Evolutionary conservation across 2,113 vertebrate species (phyloP).

Genomic region (Microcebus murinus): DNA sequence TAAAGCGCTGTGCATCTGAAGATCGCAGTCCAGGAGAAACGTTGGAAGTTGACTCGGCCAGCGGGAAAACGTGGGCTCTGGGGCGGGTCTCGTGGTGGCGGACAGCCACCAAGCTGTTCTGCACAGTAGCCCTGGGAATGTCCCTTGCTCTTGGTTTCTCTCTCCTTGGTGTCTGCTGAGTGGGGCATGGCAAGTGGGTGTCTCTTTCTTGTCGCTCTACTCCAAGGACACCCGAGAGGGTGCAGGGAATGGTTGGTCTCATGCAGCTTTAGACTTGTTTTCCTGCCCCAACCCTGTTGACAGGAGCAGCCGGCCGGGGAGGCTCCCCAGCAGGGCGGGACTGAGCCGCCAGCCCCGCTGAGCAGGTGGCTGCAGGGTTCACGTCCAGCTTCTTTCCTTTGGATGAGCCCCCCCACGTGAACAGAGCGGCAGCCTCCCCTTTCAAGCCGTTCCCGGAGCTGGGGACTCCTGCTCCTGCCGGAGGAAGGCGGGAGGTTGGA

Average conservation of each 20-base stretch:
- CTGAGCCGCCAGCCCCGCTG: fast-evolving
- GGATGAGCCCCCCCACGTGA: neutral
- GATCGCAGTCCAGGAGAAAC: neutral
- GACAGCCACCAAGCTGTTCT: fast-evolving
- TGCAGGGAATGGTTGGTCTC: neutral
- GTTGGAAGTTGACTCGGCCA: fast-evolving
- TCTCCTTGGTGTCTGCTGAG: fast-evolving
- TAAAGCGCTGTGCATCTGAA: fast-evolving
- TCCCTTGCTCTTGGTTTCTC: fast-evolving
- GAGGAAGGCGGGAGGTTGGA: neutral
- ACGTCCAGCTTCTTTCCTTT: neutral
- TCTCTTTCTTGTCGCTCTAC: neutral
- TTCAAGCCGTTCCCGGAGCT: neutral
- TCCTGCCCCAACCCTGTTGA: fast-evolving
- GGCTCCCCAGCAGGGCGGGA: fast-evolving
- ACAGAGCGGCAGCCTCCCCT: neutral
- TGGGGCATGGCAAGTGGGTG: fast-evolving
- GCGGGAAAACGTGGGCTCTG: neutral
- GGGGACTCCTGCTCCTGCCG: fast-evolving
- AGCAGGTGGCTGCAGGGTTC: neutral
- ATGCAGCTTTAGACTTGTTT: fast-evolving
- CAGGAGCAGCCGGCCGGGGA: fast-evolving
- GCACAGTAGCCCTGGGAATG: fast-evolving
- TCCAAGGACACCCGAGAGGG: neutral
- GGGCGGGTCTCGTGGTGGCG: fast-evolving